Evolutionary conservation across 2,113 vertebrate genomes (phyloP).

Genomic region (Pedetes capensis): DNA sequence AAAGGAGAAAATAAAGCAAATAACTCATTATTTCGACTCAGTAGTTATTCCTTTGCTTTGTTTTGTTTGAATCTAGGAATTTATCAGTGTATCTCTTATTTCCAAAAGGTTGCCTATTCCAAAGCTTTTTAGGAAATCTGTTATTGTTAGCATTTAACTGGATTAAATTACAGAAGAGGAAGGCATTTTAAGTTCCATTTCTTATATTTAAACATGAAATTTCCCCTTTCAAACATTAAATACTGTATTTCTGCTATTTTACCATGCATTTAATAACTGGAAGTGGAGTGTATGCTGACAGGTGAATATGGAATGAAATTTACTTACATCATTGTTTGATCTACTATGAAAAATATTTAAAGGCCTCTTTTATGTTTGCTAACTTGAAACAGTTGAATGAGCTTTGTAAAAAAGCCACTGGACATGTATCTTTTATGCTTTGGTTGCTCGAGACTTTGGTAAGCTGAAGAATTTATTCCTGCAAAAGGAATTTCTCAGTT

Average conservation of each 20-base stretch:
- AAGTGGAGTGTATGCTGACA: neutral
- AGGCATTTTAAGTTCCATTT: neutral
- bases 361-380: neutral
- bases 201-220: neutral
- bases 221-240: neutral
- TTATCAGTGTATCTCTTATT: neutral
- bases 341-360: neutral
- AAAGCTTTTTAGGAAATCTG: neutral
- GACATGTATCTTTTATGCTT: neutral
- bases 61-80: neutral
- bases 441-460: neutral
- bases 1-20: neutral
- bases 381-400: conserved; percentile 35
- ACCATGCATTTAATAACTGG: neutral
- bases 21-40: neutral
- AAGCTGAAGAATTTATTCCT: neutral
- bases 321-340: conserved; percentile 37
- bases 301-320: conserved; percentile 15
- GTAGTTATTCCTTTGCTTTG: neutral
- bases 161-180: neutral
- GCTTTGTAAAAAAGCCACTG: conserved; percentile 8
- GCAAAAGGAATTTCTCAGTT: neutral
- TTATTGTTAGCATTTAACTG: neutral
- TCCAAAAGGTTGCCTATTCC: neutral
- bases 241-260: neutral